Evolutionary conservation across 2,888 invertebrate species (phyloP).

Genomic region (Sinotaia quadrata): DNA sequence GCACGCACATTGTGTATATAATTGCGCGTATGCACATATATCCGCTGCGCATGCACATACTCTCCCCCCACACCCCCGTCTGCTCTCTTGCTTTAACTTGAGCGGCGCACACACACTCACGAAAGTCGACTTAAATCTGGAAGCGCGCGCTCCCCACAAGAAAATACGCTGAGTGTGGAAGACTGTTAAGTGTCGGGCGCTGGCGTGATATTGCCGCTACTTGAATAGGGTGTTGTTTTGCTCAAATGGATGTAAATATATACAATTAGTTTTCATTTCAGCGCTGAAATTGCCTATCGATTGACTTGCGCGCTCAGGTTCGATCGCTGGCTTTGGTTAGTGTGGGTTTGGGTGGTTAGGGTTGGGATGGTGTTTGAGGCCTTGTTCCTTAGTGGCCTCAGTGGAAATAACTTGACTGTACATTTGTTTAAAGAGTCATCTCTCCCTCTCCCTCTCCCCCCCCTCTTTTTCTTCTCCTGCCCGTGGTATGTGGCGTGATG

Average conservation of each 20-base stretch:
- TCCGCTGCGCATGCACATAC: too few relatives aligned
- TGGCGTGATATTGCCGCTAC: slow-evolving; percentile 26
- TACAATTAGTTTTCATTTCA: slow-evolving; percentile 29
- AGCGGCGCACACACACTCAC: too few relatives aligned
- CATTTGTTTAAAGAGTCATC: too few relatives aligned
- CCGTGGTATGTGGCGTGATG: too few relatives aligned
- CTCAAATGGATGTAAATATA: slow-evolving; percentile 33
- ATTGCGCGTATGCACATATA: too few relatives aligned
- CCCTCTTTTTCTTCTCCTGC: background rate
- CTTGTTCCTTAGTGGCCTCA: background rate
- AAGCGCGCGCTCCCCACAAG: too few relatives aligned
- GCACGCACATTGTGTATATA: too few relatives aligned
- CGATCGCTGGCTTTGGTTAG: background rate
- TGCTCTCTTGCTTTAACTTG: too few relatives aligned
- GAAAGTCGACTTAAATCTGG: too few relatives aligned
- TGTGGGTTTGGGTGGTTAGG: background rate
- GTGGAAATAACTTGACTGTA: too few relatives aligned
- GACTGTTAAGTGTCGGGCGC: slow-evolving; percentile 11
- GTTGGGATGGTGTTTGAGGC: background rate
- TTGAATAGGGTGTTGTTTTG: slow-evolving; percentile 25
- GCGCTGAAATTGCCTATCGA: slow-evolving; percentile 26
- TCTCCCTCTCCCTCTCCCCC: background rate
- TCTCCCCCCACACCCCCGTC: too few relatives aligned
- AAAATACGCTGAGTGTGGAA: background rate
- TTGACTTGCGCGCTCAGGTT: background rate